Conservation (phyloP, 2,797 vertebrate genomes). For the Epinephelus awoara region DNA sequence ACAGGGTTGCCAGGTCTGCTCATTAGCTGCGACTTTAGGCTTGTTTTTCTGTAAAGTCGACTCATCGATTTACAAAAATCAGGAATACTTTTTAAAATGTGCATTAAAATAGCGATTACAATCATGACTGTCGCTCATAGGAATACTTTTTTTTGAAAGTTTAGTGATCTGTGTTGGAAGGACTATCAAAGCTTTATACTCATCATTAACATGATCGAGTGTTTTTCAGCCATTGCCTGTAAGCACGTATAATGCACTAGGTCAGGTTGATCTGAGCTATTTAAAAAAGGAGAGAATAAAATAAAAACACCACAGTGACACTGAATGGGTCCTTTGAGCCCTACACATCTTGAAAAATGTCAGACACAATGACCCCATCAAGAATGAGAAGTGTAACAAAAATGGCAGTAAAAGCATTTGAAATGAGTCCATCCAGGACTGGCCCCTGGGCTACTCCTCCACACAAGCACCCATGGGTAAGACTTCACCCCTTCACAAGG, state of each 20-base stretch:
- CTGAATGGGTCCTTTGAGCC: constrained; percentile 34
- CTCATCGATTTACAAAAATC: too few species aligned
- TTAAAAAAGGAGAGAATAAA: background rate
- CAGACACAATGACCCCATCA: constrained; percentile 71
- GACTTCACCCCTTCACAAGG: constrained; percentile 25
- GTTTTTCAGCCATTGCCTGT: background rate
- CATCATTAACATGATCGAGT: background rate
- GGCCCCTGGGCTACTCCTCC: constrained; percentile 58
- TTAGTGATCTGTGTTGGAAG: too few species aligned
- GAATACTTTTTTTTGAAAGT: too few species aligned
- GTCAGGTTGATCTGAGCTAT: background rate
- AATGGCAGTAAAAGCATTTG: constrained; percentile 76
- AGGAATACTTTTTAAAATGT: too few species aligned
- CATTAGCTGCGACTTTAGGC: too few species aligned
- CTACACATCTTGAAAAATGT: constrained; percentile 51
- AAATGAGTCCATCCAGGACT: constrained; percentile 47
- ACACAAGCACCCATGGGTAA: constrained; percentile 34
- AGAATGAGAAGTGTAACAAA: constrained; percentile 54
- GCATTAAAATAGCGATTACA: too few species aligned
- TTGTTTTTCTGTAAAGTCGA: too few species aligned
- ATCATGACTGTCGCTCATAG: too few species aligned
- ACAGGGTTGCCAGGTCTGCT: too few species aligned
- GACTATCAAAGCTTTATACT: background rate
- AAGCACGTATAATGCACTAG: background rate
- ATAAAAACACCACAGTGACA: background rate